phyloP scores from a whole-genome alignment of 1,140 invertebrate species.

The Nomia melanderi region DNA sequence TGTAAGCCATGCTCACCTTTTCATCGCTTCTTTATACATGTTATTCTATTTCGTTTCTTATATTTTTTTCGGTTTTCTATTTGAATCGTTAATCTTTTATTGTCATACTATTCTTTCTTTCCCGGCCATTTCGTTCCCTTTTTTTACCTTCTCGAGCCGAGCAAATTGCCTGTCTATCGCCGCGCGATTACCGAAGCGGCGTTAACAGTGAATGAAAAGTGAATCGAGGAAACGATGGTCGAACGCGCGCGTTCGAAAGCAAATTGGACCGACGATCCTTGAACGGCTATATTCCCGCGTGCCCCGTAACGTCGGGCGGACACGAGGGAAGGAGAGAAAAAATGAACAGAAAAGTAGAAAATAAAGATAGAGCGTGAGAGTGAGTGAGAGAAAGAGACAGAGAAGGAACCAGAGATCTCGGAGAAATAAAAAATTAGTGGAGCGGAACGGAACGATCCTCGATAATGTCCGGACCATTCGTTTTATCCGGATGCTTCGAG shows the following conservation, averaged over 20 bases:
- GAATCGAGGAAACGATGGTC: background rate
- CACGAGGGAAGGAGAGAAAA: background rate
- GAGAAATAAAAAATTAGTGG: slow-evolving; percentile 44
- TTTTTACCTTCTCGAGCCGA: background rate
- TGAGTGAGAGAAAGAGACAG: no score
- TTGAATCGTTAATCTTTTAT: background rate
- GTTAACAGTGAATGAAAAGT: slow-evolving; percentile 1
- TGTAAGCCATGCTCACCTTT: slow-evolving; percentile 78
- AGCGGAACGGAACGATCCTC: slow-evolving; percentile 38
- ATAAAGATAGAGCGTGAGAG: no score
- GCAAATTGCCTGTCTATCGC: slow-evolving; percentile 10
- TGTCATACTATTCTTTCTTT: no score
- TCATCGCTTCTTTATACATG: slow-evolving; percentile 36
- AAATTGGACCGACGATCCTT: slow-evolving; percentile 24
- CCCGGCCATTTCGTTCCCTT: no score
- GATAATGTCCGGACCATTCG: slow-evolving; percentile 38
- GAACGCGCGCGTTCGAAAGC: slow-evolving; percentile 23
- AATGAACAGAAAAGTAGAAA: slow-evolving; percentile 2
- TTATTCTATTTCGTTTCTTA: slow-evolving; percentile 30
- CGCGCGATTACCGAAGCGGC: slow-evolving; percentile 5
- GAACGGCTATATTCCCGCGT: background rate
- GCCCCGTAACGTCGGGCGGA: background rate
- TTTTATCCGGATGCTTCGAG: no score
- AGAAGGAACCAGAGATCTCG: slow-evolving; percentile 17
- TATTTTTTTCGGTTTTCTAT: slow-evolving; percentile 32